A percentile compares a stretch with the other conserved stretches of the same genome.
Conservation (phyloP, 1,140 invertebrate species). For the Hirudo medicinalis region DNA sequence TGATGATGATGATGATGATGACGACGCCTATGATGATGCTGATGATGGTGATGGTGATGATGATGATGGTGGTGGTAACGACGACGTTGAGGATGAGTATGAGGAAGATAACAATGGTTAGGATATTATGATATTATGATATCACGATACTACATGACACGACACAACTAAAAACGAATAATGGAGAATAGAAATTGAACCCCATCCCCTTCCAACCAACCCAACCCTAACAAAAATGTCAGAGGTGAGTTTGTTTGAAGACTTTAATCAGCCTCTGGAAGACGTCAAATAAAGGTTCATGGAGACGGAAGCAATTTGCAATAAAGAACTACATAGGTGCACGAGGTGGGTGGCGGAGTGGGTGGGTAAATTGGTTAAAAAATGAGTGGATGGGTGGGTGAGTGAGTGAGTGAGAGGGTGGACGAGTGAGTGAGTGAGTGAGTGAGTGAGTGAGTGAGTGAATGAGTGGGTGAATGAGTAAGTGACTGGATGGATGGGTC, state of each 20-base stretch:
- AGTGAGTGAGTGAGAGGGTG: not conserved
- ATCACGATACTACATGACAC: too few relatives aligned
- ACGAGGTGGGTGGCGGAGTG: not conserved
- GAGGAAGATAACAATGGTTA: not conserved
- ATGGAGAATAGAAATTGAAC: too few relatives aligned
- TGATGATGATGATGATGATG: constrained; percentile 8
- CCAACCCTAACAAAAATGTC: too few relatives aligned
- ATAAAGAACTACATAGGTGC: too few relatives aligned
- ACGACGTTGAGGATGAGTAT: not conserved
- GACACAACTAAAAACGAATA: too few relatives aligned
- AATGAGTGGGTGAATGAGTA: constrained; percentile 1
- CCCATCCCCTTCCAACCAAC: not conserved
- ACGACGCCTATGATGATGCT: constrained; percentile 17
- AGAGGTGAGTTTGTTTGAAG: not conserved
- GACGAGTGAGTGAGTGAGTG: not conserved
- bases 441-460: constrained; percentile 10
- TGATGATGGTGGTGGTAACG: not conserved
- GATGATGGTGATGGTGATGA: constrained; percentile 15
- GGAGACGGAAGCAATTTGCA: too few relatives aligned
- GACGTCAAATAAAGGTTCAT: too few relatives aligned
- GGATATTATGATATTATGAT: not conserved
- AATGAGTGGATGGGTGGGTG: not conserved
- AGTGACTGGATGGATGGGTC: not conserved
- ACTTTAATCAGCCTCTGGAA: too few relatives aligned
- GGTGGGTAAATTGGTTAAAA: not conserved